Evolutionary conservation across 2,113 vertebrate species (phyloP), one percentile per base, ranked within the genome.

Genomic region (Pandion haliaetus): DNA sequence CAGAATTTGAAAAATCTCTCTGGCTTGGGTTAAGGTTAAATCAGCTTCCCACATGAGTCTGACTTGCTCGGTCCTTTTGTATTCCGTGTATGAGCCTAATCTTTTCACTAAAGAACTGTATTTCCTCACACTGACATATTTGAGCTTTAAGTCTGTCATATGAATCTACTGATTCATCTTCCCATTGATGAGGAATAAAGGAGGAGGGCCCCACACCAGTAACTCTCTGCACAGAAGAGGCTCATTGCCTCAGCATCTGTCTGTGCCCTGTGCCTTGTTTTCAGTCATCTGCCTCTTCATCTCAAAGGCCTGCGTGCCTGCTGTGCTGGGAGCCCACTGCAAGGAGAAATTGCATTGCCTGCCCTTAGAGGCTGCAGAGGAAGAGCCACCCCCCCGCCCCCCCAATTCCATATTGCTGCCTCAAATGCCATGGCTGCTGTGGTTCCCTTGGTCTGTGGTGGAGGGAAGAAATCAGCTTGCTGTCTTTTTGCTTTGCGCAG

Each of bases 21-120:
- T 88, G 80, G 73, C 54, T 94, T 71, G 49, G 52, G 34, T 84
- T 96, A 90, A 96, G 94, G 80, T 93, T 95, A 96, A 70, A 81
- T 82, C 80, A 81, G n/a, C 79, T 97, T 96, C 70, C 66, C 73
- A 67, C 50, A 19, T 2, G 45, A 92, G n/a, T 42, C 62, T 95
- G 84, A 83, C 80, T 96, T 83, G 45, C 23, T 73, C 7, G 0
- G 67, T 89, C 80, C 69, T 94, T 96, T 95, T 96, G 61, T 85
- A 71, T 91, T 97, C 74, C 1, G 4, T 55, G 21, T 95, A 24
- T 24, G 47, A 93, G 17, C 63, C 69, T 78, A 76, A 89, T 95
- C 54, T 88, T 89, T 90, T 88, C 49, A 79, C 32, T 84, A 16
- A 95, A 91, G 67, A 86, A 16, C 17, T 2, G 0, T 77, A 63